phyloP scores from a whole-genome alignment of 2,113 vertebrate species.

The Eretmodus cyanostictus region DNA sequence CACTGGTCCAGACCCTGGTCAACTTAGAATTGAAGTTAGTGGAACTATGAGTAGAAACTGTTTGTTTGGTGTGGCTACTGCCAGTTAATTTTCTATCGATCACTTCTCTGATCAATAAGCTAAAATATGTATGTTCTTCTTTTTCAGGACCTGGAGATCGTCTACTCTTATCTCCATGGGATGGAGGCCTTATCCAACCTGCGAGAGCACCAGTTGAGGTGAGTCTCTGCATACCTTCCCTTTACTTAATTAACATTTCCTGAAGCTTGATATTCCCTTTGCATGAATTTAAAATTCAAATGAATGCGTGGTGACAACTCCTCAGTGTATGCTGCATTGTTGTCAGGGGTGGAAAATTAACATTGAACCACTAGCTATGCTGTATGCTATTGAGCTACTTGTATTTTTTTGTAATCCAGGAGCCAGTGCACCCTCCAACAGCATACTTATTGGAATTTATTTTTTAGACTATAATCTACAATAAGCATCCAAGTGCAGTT shows the following conservation, averaged over 20 bases:
- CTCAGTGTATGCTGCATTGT: not conserved
- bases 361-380: not conserved
- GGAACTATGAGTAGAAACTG: not conserved
- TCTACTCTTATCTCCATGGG: conserved; percentile 96
- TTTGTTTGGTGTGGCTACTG: not conserved
- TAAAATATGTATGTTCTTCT: not conserved
- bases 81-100: not conserved
- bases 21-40: not conserved
- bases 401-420: not conserved
- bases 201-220: conserved; percentile 95
- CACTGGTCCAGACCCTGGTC: not conserved
- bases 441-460: not conserved
- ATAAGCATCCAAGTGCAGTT: not conserved
- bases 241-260: not conserved
- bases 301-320: not conserved
- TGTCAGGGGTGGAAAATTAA: not conserved
- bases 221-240: not conserved
- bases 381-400: not conserved
- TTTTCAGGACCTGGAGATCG: conserved; percentile 92
- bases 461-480: not conserved
- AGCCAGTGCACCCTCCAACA: not conserved
- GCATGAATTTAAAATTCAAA: not conserved
- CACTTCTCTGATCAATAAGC: not conserved
- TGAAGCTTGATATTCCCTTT: not conserved
- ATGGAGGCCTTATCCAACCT: conserved; percentile 98